phyloP scores from a whole-genome alignment of 2,797 vertebrate genomes.

The Hypotaenidia okinawae region DNA sequence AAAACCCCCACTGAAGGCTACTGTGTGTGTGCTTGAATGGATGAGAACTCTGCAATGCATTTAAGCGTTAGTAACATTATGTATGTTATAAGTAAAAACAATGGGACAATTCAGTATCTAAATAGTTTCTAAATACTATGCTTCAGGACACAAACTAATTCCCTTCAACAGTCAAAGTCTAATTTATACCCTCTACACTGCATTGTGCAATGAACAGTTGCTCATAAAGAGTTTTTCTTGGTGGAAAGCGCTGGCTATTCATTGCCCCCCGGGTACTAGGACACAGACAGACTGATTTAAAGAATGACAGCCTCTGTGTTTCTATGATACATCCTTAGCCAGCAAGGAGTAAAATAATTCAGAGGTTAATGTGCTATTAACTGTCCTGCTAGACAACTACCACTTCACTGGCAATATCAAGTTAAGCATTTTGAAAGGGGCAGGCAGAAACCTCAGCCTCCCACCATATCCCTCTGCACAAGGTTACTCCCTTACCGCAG shows the following conservation, averaged over 20 bases:
- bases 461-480: not conserved
- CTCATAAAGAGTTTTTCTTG: not conserved
- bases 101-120: not conserved
- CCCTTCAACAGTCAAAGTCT: not conserved
- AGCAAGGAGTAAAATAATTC: slow-evolving; percentile 13
- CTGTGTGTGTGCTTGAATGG: not conserved
- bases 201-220: not conserved
- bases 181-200: not conserved
- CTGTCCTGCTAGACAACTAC: not conserved
- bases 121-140: not conserved
- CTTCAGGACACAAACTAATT: not conserved
- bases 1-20: not conserved
- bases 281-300: not conserved
- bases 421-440: not conserved
- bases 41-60: not conserved
- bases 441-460: not conserved
- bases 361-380: not conserved
- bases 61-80: not conserved
- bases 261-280: not conserved
- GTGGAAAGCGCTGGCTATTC: not conserved
- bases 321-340: not conserved
- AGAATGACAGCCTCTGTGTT: not conserved
- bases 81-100: not conserved
- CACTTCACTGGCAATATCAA: not conserved
- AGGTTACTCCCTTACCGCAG: not conserved